These are phyloP conservation scores for Tapirus indicus DNA, from an alignment of 2,797 vertebrate species.

Conservation along the genomic window DNA sequence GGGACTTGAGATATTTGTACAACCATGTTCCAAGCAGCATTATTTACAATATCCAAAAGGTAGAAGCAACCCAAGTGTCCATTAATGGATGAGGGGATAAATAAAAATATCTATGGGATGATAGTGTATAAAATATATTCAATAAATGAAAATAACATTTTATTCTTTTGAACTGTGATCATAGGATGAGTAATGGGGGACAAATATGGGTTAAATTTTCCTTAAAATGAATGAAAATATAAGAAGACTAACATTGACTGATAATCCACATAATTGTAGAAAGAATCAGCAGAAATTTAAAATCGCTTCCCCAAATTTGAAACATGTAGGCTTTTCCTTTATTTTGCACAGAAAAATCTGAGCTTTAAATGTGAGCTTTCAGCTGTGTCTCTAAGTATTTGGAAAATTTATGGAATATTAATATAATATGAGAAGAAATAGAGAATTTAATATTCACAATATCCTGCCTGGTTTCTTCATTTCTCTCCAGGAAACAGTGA, in stretches of 20 bases:
- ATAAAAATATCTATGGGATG: not conserved
- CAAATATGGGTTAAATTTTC: not conserved
- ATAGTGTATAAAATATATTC: not conserved
- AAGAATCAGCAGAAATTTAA: not conserved
- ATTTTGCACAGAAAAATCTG: not conserved
- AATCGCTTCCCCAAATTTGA: not conserved
- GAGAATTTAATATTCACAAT: not conserved
- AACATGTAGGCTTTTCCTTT: not conserved
- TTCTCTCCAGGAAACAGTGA: not conserved
- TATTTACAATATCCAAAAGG: not conserved
- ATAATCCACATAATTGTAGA: not conserved
- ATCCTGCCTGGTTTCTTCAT: not conserved
- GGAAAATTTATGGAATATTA: not conserved
- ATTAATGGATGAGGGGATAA: not conserved
- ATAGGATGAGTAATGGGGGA: not conserved
- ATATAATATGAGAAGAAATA: conserved; percentile 3
- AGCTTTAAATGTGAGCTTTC: not conserved
- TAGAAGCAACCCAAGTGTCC: not conserved
- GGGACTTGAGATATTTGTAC: not conserved
- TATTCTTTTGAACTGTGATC: not conserved
- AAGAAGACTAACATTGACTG: not conserved
- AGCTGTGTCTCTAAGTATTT: not conserved
- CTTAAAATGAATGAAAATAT: not conserved
- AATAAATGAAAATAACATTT: not conserved
- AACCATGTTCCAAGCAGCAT: not conserved